Percentiles rank a stretch among this genome's conserved stretches.
phyloP scores from a whole-genome alignment of 2,113 vertebrate species.

The Actinemys pallida region DNA sequence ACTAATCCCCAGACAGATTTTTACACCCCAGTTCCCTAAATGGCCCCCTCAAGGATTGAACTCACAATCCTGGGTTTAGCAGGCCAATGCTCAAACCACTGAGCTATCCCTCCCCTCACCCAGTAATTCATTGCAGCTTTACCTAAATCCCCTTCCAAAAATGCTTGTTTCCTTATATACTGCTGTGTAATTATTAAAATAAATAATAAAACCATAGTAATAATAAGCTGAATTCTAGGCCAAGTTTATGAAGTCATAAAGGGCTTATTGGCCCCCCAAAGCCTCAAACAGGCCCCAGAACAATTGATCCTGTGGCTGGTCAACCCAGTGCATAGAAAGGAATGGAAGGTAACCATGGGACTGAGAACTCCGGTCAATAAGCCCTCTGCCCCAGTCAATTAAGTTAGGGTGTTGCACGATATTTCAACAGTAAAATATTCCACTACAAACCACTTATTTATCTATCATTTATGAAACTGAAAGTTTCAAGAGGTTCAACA shows the following conservation, averaged over 20 bases:
- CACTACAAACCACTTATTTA: background rate
- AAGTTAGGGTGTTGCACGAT: too few species aligned
- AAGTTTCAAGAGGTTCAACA: background rate
- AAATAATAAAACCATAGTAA: background rate
- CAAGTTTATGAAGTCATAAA: background rate
- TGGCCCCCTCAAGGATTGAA: too few species aligned
- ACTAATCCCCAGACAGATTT: too few species aligned
- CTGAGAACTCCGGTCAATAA: conserved; percentile 26
- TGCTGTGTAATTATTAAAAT: background rate
- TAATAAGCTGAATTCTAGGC: conserved; percentile 12
- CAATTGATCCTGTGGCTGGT: background rate
- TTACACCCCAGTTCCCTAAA: too few species aligned
- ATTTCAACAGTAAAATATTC: rapidly evolving
- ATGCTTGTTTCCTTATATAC: background rate
- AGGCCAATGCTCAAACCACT: too few species aligned
- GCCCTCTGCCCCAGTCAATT: background rate
- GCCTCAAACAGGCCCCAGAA: background rate
- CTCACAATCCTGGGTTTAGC: too few species aligned
- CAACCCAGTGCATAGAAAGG: background rate
- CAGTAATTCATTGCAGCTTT: conserved; percentile 13
- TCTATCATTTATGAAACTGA: background rate
- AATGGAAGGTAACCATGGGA: background rate
- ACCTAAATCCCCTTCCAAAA: conserved; percentile 34
- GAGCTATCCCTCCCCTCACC: too few species aligned
- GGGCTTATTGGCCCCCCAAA: background rate